Evolutionary conservation across 2,797 vertebrate genomes (phyloP), one percentile per base, ranked within the genome.

Genomic region (Pipistrellus nathusii): DNA sequence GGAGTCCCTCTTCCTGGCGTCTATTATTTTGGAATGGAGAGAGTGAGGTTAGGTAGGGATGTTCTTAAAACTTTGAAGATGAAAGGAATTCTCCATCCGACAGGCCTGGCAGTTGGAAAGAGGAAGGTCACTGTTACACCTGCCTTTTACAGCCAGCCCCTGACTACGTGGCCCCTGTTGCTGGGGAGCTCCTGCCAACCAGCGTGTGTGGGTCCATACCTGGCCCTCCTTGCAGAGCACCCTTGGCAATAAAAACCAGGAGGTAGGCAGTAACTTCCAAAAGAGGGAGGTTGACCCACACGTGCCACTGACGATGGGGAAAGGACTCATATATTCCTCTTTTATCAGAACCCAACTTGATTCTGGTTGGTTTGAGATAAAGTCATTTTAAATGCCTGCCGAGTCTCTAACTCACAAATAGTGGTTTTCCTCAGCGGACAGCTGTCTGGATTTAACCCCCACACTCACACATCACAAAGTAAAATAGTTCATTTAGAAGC

Each of bases 401-500:
- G 64, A n/a, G 64, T 83, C 32, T n/a, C 38, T 69, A 88, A 85
- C 41, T 90, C 64, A 62, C 53, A 93, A 77, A 82, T 48, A 44
- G 46, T 85, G 55, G n/a, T 76, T 82, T 93, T 77, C 82, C 73
- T 51, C 30, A 81, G 30, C 25, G 51, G 10, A 80, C 14, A 35
- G 41, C 27, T 66, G 30, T 84, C 85, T 87, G 55, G 30, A 38
- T 75, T 62, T 85, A 64, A 21, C 8, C 30, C 38, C 11, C 11
- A 17, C 13, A 51, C 85, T 66, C 30, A 53, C 55, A 77, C 14
- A 86, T 27, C 32, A 77, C 57, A 48, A 77, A 64, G 53, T 82
- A 71, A 91, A 91, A 85, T 9, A 68, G 55, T 85, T 23, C n/a
- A 78, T 71, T 88, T 69, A 86, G 64, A 84, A 92, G 46, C 72